A percentile compares a stretch with the other conserved stretches of the same genome.
phyloP scores from a whole-genome alignment of 2,888 invertebrate genomes.

The Netelia inedita region DNA sequence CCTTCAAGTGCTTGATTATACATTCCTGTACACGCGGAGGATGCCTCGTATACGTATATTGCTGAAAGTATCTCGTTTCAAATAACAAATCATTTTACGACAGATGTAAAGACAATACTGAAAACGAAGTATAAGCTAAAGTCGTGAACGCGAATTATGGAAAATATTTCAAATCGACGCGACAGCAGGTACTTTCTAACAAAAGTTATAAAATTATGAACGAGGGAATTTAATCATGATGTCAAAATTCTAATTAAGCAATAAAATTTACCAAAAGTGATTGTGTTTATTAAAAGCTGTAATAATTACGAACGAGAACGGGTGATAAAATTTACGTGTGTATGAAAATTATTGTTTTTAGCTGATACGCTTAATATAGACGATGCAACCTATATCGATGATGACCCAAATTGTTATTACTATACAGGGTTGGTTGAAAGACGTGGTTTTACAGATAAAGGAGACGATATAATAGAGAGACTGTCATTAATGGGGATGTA shows the following conservation, averaged over 20 bases:
- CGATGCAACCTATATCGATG: not conserved
- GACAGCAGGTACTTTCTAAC: too few species aligned
- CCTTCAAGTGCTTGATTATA: conserved; percentile 45
- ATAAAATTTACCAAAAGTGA: not conserved
- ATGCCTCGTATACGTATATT: not conserved
- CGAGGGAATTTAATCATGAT: too few species aligned
- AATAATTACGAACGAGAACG: too few species aligned
- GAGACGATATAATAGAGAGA: conserved; percentile 1
- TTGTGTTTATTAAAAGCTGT: too few species aligned
- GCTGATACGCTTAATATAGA: too few species aligned
- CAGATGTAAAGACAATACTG: not conserved
- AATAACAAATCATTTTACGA: conserved; percentile 41
- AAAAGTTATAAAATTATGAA: too few species aligned
- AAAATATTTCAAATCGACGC: not conserved
- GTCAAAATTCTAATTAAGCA: not conserved
- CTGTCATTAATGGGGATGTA: not conserved
- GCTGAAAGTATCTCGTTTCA: not conserved
- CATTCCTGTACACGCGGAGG: conserved; percentile 18
- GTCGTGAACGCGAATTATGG: not conserved
- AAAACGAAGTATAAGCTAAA: not conserved
- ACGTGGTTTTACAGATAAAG: conserved; percentile 13
- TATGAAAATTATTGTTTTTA: too few species aligned
- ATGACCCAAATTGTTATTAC: not conserved
- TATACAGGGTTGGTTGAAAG: not conserved
- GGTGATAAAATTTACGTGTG: too few species aligned